A percentile compares a stretch with the other conserved stretches of the same genome.
phyloP scores from a whole-genome alignment of 2,797 vertebrate species.

The Myotis planiceps region DNA sequence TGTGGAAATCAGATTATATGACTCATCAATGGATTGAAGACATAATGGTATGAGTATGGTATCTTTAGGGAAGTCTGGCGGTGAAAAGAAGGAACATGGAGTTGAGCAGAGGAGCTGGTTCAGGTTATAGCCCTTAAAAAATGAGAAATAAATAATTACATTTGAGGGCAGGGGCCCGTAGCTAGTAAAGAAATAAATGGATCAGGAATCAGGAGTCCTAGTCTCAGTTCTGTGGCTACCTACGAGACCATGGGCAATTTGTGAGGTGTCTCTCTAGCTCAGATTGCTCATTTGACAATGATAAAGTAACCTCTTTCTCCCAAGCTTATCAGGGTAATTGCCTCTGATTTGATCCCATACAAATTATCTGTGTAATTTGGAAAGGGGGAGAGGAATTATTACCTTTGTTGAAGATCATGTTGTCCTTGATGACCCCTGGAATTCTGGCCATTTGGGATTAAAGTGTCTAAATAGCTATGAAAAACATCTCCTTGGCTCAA shows the following conservation, averaged over 20 bases:
- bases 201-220: background rate
- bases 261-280: background rate
- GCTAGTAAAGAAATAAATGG: background rate
- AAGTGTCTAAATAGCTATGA: conserved; percentile 53
- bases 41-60: background rate
- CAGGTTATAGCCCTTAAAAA: background rate
- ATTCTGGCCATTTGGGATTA: conserved; percentile 10
- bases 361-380: background rate
- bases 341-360: background rate
- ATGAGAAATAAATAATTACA: background rate
- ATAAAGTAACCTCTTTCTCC: background rate
- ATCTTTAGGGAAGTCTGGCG: background rate
- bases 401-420: background rate
- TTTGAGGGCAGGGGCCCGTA: background rate
- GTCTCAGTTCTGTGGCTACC: background rate
- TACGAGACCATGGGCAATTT: background rate
- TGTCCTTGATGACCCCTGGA: conserved; percentile 1
- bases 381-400: background rate
- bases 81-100: background rate
- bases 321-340: background rate
- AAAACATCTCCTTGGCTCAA: conserved; percentile 38
- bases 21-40: background rate
- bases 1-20: background rate
- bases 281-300: background rate
- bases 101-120: background rate